These are phyloP conservation scores for Eumaeus atala DNA, from an alignment of 1,140 invertebrate genomes.

Conservation along the genomic window DNA sequence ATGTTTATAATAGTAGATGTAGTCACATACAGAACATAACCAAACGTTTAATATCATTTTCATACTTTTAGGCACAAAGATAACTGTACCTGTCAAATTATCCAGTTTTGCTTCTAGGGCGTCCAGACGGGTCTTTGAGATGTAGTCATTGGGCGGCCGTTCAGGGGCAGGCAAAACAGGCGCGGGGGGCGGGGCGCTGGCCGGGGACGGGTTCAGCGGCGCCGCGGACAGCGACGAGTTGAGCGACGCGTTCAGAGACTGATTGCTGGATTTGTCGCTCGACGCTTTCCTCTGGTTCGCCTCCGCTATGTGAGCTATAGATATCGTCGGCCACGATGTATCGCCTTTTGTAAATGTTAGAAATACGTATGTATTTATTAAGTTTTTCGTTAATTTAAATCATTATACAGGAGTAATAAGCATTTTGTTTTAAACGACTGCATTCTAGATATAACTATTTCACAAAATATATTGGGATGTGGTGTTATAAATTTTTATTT, in stretches of 20 bases:
- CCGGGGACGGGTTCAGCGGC: background rate
- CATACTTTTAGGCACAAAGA: no score
- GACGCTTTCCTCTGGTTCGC: slow-evolving; percentile 63
- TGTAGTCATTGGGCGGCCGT: slow-evolving; percentile 23
- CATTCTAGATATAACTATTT: no score
- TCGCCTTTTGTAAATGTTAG: slow-evolving; percentile 43
- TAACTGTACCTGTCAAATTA: slow-evolving; percentile 30
- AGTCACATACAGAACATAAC: no score
- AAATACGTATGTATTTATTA: background rate
- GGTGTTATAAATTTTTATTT: no score
- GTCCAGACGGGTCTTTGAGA: slow-evolving; percentile 24
- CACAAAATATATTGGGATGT: no score
- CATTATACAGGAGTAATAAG: no score
- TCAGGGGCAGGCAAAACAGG: slow-evolving; percentile 3
- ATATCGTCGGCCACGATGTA: slow-evolving; percentile 66
- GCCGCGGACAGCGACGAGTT: slow-evolving; percentile 15
- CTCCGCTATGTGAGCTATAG: slow-evolving; percentile 61
- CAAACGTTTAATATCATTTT: no score
- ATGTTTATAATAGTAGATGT: no score
- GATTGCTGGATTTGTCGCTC: slow-evolving; percentile 52
- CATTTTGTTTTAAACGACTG: no score
- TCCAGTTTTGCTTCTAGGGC: slow-evolving; percentile 45
- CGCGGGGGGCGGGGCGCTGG: slow-evolving; percentile 6
- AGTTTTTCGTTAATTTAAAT: background rate
- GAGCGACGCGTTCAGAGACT: slow-evolving; percentile 36